Percentiles rank a stretch among this genome's conserved stretches.
phyloP scores from a whole-genome alignment of 2,113 vertebrate species.

The Phalacrocorax aristotelis region DNA sequence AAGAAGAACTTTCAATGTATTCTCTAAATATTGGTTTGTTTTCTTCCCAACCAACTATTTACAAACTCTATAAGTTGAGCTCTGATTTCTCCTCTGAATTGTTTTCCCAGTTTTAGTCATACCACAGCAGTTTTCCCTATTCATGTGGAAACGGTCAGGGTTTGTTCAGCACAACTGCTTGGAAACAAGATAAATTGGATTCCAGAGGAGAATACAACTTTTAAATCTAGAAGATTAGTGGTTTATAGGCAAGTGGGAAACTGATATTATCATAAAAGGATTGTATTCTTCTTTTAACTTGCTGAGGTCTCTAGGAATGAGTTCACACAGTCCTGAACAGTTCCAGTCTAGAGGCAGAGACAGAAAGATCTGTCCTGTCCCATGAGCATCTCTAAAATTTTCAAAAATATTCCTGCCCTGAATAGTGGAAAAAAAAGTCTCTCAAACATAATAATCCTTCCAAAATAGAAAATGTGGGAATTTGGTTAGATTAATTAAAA shows the following conservation, averaged over 20 bases:
- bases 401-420: not conserved
- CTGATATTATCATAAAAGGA: not conserved
- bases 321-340: not conserved
- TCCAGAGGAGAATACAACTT: not conserved
- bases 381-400: not conserved
- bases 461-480: not conserved
- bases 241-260: not conserved
- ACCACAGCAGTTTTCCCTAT: not conserved
- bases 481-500: not conserved
- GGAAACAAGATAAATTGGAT: conserved; percentile 1
- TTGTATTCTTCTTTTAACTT: not conserved
- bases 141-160: not conserved
- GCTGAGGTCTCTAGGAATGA: not conserved
- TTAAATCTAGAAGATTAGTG: not conserved
- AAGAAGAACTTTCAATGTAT: not conserved
- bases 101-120: conserved; percentile 2
- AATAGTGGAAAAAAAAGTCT: not conserved
- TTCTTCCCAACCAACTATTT: not conserved
- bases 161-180: not conserved
- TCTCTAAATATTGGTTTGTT: not conserved
- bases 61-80: not conserved
- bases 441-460: not conserved
- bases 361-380: not conserved
- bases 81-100: conserved; percentile 20
- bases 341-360: not conserved